These are phyloP conservation scores for Caerostris darwini DNA, from an alignment of 1,140 invertebrate genomes.

Conservation along the genomic window DNA sequence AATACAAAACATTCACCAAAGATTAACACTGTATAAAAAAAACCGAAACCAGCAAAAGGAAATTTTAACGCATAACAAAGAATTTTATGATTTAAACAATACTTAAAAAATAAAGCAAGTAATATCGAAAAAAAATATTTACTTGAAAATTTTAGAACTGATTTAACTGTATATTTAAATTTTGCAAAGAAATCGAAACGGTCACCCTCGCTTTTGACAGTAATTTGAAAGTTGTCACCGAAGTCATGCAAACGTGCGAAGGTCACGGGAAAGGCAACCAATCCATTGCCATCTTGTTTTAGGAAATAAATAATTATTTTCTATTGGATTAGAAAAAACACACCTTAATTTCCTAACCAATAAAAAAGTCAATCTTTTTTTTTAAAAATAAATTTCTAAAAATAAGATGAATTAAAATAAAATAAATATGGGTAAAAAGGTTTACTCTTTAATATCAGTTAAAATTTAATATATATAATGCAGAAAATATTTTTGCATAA, in stretches of 20 bases:
- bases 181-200: conserved; percentile 6
- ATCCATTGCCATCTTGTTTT: background rate
- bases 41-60: too few relatives aligned
- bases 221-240: conserved; percentile 20
- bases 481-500: too few relatives aligned
- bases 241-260: conserved; percentile 53
- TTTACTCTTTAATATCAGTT: too few relatives aligned
- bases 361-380: background rate
- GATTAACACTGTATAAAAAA: too few relatives aligned
- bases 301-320: background rate
- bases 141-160: background rate
- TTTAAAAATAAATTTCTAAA: too few relatives aligned
- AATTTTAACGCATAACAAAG: too few relatives aligned
- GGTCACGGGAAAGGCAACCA: conserved; percentile 61
- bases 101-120: too few relatives aligned
- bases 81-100: too few relatives aligned
- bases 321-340: background rate
- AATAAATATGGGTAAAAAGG: too few relatives aligned
- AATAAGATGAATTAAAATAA: too few relatives aligned
- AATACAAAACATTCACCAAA: too few relatives aligned
- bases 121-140: background rate
- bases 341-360: background rate
- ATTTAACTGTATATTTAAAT: background rate
- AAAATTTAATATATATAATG: too few relatives aligned
- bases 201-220: conserved; percentile 54